phyloP scores from a whole-genome alignment of 2,888 invertebrate species.

The Pammene fasciana region DNA sequence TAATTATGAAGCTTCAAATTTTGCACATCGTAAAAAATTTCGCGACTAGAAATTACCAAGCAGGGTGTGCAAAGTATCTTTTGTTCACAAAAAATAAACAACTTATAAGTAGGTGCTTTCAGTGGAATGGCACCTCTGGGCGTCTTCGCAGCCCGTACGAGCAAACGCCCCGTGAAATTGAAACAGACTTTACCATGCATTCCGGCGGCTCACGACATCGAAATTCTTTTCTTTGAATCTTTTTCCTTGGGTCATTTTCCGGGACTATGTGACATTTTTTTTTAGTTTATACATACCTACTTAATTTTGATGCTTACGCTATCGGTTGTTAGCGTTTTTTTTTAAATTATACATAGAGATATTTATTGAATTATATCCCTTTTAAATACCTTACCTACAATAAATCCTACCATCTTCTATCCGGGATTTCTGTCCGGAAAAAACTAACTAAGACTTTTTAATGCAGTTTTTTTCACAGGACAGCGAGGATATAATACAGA shows the following conservation, averaged over 20 bases:
- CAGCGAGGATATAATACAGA: no score
- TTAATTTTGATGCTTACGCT: not conserved
- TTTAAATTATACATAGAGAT: no score
- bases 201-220: constrained; percentile 62
- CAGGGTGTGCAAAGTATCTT: constrained; percentile 48
- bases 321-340: no score
- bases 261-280: constrained; percentile 18
- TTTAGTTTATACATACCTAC: constrained; percentile 2
- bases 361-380: no score
- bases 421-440: no score
- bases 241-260: constrained; percentile 52
- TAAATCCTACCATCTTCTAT: no score
- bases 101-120: constrained; percentile 71
- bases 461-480: no score
- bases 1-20: no score
- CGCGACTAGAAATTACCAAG: not conserved
- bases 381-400: no score
- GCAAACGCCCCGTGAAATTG: constrained; percentile 82
- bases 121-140: constrained; percentile 79
- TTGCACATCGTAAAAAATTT: not conserved
- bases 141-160: constrained; percentile 69
- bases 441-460: no score
- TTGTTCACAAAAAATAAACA: constrained; percentile 67
- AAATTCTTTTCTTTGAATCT: constrained; percentile 57
- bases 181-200: constrained; percentile 70